These are phyloP conservation scores for Leptonema lineaticorne DNA, from an alignment of 1,140 invertebrate species.

Conservation along the genomic window DNA sequence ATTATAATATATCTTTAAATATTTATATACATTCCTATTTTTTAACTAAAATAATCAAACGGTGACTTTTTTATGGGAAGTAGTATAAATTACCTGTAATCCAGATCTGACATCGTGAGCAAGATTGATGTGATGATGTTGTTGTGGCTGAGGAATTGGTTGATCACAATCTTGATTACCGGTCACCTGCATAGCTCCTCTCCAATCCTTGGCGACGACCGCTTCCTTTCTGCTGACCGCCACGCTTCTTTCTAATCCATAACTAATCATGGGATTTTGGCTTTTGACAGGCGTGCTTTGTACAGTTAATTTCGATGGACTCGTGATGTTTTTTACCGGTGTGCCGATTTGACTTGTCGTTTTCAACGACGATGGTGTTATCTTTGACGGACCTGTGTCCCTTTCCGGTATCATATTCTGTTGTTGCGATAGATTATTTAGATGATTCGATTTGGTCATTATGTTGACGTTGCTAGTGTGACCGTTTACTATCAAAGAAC, in stretches of 20 bases:
- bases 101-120: constrained; percentile 35
- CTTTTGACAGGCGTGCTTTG: constrained; percentile 59
- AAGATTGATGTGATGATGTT: constrained; percentile 39
- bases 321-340: constrained; percentile 51
- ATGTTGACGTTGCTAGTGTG: constrained; percentile 46
- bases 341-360: constrained; percentile 43
- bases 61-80: no score
- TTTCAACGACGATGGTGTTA: constrained; percentile 49
- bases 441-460: constrained; percentile 43
- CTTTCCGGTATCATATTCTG: constrained; percentile 62
- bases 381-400: constrained; percentile 56
- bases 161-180: constrained; percentile 23
- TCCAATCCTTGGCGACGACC: constrained; percentile 27
- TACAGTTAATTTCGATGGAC: constrained; percentile 54
- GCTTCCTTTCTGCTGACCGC: constrained; percentile 35
- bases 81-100: constrained; percentile 35
- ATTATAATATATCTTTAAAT: no score
- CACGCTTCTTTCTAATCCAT: constrained; percentile 51
- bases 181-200: constrained; percentile 25
- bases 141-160: constrained; percentile 34
- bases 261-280: constrained; percentile 62
- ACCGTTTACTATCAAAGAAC: constrained; percentile 39
- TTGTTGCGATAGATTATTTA: constrained; percentile 46
- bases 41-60: no score
- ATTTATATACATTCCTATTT: no score